These are phyloP conservation scores for Pristionchus exspectatus DNA, from an alignment of 2,888 invertebrate genomes.

Conservation along the genomic window DNA sequence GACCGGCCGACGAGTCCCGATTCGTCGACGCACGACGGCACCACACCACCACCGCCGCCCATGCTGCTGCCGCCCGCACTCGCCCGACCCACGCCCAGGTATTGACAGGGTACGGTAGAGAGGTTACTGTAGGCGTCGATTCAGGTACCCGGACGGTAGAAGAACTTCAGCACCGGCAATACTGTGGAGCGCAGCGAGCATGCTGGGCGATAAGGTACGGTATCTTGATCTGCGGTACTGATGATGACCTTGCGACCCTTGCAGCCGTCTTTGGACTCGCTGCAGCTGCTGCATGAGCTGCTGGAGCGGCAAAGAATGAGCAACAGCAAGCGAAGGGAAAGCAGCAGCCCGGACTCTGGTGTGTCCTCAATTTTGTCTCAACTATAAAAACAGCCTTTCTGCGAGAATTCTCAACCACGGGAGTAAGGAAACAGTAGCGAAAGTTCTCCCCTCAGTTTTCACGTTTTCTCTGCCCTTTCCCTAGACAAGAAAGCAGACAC, in stretches of 20 bases:
- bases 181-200: conserved; percentile 66
- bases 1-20: conserved; percentile 36
- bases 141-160: conserved; percentile 65
- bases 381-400: too few relatives aligned
- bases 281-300: conserved; percentile 52
- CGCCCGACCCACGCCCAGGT: conserved; percentile 47
- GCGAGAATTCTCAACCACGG: too few relatives aligned
- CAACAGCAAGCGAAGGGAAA: neutral
- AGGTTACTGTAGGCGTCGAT: neutral
- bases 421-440: neutral
- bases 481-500: neutral
- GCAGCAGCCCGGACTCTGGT: conserved; percentile 53
- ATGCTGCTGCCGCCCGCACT: neutral
- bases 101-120: neutral
- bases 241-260: conserved; percentile 24
- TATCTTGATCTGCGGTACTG: neutral
- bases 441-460: neutral
- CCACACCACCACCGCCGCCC: conserved; percentile 10
- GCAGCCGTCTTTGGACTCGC: conserved; percentile 49
- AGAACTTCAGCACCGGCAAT: conserved; percentile 72
- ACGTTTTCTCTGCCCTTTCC: neutral
- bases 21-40: conserved; percentile 26
- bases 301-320: conserved; percentile 51
- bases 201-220: conserved; percentile 57
- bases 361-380: neutral